These are phyloP conservation scores for Catostomus latipinnis DNA, from an alignment of 2,797 vertebrate species.

Conservation along the genomic window DNA sequence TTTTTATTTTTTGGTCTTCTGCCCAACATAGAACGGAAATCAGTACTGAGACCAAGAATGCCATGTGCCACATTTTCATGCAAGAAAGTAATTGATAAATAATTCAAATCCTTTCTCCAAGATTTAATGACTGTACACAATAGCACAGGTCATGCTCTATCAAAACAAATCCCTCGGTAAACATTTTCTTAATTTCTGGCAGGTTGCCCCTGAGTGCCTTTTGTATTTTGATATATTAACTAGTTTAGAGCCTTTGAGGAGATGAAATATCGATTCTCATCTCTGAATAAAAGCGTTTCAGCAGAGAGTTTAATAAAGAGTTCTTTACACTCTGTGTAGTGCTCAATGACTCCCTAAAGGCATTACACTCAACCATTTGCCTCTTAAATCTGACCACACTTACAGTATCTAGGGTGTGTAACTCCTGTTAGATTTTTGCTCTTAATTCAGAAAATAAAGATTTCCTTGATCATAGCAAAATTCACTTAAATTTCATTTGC, in stretches of 20 bases:
- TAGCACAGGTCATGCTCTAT: constrained; percentile 33
- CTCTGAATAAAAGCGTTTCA: constrained; percentile 39
- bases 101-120: constrained; percentile 25
- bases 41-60: neutral
- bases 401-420: neutral
- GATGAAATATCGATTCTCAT: constrained; percentile 67
- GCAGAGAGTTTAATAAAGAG: constrained; percentile 56
- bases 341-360: constrained; percentile 52
- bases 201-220: constrained; percentile 31
- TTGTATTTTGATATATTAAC: constrained; percentile 60
- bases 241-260: constrained; percentile 48
- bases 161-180: constrained; percentile 48
- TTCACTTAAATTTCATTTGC: neutral
- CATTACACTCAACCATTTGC: constrained; percentile 18
- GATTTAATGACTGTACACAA: constrained; percentile 52
- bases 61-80: constrained; percentile 12
- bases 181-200: constrained; percentile 54
- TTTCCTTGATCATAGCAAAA: neutral
- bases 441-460: neutral
- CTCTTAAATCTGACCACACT: constrained; percentile 37
- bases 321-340: constrained; percentile 44
- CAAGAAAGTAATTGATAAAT: constrained; percentile 42
- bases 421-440: neutral
- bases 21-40: neutral
- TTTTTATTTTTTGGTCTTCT: neutral